Conservation (phyloP, 2,113 vertebrate species). For the Oreochromis spilurus region DNA sequence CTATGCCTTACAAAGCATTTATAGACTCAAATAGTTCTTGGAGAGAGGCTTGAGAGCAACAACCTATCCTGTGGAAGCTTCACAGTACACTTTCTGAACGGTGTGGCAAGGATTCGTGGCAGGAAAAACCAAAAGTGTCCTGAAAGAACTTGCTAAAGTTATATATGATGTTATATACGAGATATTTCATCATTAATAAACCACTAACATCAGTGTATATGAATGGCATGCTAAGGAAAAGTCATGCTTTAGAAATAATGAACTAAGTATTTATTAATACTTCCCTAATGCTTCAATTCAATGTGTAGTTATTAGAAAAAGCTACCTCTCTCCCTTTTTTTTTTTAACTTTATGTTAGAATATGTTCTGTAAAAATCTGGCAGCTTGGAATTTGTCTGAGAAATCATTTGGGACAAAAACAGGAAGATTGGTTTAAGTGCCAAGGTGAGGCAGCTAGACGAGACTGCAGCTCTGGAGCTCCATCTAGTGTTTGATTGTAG, state of each 20-base stretch:
- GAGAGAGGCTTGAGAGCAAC: not conserved
- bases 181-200: not conserved
- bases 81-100: not conserved
- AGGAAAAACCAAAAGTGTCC: not conserved
- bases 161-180: not conserved
- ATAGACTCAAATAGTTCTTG: not conserved
- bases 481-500: conserved; percentile 20
- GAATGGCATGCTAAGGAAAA: not conserved
- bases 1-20: not conserved
- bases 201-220: not conserved
- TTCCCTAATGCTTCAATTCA: not conserved
- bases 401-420: not conserved
- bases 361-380: not conserved
- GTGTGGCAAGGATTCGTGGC: not conserved
- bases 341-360: not conserved
- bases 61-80: not conserved
- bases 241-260: not conserved
- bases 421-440: not conserved
- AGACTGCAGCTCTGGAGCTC: not conserved
- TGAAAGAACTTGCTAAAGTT: not conserved
- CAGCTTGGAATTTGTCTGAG: not conserved
- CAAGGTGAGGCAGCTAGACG: not conserved
- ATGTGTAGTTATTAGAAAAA: not conserved
- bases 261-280: not conserved
- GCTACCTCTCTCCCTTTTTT: not conserved